These are phyloP conservation scores for Coelinius sp. DNA, from an alignment of 2,888 invertebrate species.

Conservation along the genomic window DNA sequence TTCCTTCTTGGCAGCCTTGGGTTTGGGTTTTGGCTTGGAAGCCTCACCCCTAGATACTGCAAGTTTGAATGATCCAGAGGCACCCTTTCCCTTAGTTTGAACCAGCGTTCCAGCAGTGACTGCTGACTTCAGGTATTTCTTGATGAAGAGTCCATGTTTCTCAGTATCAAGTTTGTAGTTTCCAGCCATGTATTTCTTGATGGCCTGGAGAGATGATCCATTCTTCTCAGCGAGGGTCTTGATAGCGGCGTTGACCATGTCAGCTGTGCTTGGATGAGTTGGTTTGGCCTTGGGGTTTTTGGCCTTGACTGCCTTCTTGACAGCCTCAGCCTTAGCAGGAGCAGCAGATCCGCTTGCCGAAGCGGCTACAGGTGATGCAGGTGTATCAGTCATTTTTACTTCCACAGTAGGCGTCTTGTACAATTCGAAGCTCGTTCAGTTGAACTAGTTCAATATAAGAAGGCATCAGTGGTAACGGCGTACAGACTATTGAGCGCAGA, in stretches of 20 bases:
- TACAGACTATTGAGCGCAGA: conserved; percentile 30
- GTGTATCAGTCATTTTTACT: not conserved
- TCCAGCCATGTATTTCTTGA: conserved; percentile 77
- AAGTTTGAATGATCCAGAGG: conserved; percentile 72
- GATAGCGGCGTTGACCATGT: conserved; percentile 76
- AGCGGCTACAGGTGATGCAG: conserved; percentile 32
- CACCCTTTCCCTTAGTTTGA: conserved; percentile 75
- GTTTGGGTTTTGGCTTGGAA: conserved; percentile 5
- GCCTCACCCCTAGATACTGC: conserved; percentile 53
- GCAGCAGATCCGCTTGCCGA: conserved; percentile 21
- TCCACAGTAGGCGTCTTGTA: no score
- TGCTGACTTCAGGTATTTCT: conserved; percentile 74
- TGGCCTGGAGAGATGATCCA: conserved; percentile 75
- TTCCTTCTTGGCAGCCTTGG: conserved; percentile 5
- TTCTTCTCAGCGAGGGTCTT: conserved; percentile 73
- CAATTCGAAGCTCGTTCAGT: no score
- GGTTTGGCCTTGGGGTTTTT: conserved; percentile 50
- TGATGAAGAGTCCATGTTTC: conserved; percentile 75
- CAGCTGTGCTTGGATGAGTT: conserved; percentile 72
- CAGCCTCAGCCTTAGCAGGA: conserved; percentile 42
- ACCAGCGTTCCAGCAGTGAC: conserved; percentile 73
- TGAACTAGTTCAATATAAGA: no score
- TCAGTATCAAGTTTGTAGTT: conserved; percentile 76
- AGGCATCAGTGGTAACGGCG: not conserved
- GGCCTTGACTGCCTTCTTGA: conserved; percentile 32